A percentile compares a stretch with the other conserved stretches of the same genome.
Evolutionary conservation across 2,797 vertebrate genomes (phyloP).

Genomic region (Agapornis canus): DNA sequence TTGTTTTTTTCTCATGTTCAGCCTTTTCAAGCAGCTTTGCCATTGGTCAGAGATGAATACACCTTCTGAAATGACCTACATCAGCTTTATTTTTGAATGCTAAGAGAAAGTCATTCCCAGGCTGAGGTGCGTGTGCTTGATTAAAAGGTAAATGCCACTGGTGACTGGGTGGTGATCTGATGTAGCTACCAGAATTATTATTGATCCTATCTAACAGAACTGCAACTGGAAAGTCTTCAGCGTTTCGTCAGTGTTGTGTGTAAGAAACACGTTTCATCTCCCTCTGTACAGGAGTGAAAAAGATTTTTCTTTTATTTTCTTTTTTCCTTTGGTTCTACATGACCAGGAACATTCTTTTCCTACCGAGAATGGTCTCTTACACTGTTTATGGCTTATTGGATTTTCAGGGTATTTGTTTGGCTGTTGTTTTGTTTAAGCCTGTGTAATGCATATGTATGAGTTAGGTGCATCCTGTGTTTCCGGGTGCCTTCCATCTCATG

Average conservation of each 20-base stretch:
- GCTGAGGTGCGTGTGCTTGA: neutral
- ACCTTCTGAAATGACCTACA: neutral
- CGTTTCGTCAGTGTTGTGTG: neutral
- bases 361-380: neutral
- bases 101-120: neutral
- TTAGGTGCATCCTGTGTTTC: neutral
- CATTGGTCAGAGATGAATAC: neutral
- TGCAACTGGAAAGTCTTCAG: neutral
- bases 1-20: neutral
- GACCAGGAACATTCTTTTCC: neutral
- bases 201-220: neutral
- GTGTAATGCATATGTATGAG: neutral
- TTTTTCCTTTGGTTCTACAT: neutral
- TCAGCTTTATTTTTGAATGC: neutral
- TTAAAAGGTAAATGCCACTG: neutral
- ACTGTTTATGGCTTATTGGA: neutral
- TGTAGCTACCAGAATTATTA: neutral
- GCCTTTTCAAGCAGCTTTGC: neutral
- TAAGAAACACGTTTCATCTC: neutral
- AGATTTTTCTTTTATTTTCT: neutral
- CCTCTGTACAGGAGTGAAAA: neutral
- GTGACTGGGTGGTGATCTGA: neutral
- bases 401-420: neutral
- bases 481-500: slow-evolving; percentile 4
- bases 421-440: neutral